These are phyloP conservation scores for Zygaena filipendulae DNA, from an alignment of 2,888 invertebrate species.

Conservation along the genomic window DNA sequence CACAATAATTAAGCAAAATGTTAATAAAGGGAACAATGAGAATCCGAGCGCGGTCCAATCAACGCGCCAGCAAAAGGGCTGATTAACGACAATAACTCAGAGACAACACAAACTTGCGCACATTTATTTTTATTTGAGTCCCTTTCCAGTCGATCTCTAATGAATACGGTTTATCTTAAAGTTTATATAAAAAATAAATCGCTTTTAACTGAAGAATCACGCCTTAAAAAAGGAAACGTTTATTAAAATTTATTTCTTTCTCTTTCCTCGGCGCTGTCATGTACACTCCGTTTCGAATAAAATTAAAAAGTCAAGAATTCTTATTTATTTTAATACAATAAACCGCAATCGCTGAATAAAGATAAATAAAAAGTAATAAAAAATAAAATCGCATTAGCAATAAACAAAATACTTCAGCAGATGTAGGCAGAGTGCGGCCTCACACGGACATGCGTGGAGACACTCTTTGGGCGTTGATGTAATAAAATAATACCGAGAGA, in stretches of 20 bases:
- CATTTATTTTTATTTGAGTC: conserved; percentile 61
- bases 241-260: conserved; percentile 70
- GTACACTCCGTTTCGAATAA: conserved; percentile 64
- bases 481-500: no score
- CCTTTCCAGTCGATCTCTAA: conserved; percentile 66
- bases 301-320: conserved; percentile 69
- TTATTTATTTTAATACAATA: conserved; percentile 70
- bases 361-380: conserved; percentile 69
- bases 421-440: conserved; percentile 58
- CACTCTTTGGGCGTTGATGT: conserved; percentile 8
- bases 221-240: conserved; percentile 69
- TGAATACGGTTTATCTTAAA: conserved; percentile 67
- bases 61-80: conserved; percentile 45
- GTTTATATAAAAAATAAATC: conserved; percentile 68
- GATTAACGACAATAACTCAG: conserved; percentile 65
- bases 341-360: conserved; percentile 70
- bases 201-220: conserved; percentile 69
- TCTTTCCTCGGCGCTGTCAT: conserved; percentile 62
- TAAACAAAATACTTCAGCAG: conserved; percentile 70
- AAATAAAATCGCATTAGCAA: conserved; percentile 70
- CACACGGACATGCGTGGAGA: conserved; percentile 44
- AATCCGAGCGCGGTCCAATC: conserved; percentile 36
- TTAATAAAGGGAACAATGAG: conserved; percentile 46
- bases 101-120: conserved; percentile 56
- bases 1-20: conserved; percentile 42